phyloP scores from a whole-genome alignment of 2,113 vertebrate genomes.

The Leucoraja erinaceus region DNA sequence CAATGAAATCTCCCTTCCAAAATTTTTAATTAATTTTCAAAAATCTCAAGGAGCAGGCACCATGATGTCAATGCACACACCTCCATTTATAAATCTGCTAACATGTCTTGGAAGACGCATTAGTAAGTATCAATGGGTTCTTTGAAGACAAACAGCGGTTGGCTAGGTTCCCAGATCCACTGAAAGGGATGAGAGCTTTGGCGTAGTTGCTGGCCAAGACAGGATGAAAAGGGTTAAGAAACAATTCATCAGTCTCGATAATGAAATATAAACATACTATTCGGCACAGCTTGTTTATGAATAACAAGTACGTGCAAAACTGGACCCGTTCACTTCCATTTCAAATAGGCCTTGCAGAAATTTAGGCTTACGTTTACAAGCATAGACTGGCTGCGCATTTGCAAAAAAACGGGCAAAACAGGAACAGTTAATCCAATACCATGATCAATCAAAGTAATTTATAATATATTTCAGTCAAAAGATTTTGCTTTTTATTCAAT shows the following conservation, averaged over 20 bases:
- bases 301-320: slow-evolving; percentile 13
- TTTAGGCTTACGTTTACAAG: background rate
- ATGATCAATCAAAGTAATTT: background rate
- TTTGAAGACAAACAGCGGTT: slow-evolving; percentile 25
- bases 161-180: slow-evolving; percentile 27
- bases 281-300: slow-evolving; percentile 16
- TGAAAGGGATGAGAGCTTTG: background rate
- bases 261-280: slow-evolving; percentile 33
- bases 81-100: slow-evolving; percentile 24
- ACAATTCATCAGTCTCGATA: background rate
- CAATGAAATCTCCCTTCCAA: background rate
- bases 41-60: background rate
- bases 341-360: background rate
- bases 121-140: slow-evolving; percentile 19
- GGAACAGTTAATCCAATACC: background rate
- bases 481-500: background rate
- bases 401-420: background rate
- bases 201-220: background rate
- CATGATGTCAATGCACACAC: background rate
- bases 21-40: slow-evolving; percentile 21
- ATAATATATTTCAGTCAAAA: background rate
- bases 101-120: slow-evolving; percentile 14
- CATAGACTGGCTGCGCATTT: background rate
- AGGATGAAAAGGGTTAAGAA: slow-evolving; percentile 29
- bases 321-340: background rate